A percentile compares a stretch with the other conserved stretches of the same genome.
Evolutionary conservation across 2,888 invertebrate species (phyloP).

Genomic region (Gasteruption jaculator): DNA sequence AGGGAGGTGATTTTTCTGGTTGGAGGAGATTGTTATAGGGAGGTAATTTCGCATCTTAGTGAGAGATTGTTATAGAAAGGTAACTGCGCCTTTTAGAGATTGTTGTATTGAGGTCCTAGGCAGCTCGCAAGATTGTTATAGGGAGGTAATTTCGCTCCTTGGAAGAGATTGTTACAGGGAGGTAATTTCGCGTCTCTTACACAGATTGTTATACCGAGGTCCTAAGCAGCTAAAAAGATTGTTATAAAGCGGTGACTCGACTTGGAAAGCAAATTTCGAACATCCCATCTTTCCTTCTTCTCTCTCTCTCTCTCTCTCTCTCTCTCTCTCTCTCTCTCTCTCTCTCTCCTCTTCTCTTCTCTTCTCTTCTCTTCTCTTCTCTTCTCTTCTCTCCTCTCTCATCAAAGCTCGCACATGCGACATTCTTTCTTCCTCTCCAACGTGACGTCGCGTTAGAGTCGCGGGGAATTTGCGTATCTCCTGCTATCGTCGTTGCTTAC

Average conservation of each 20-base stretch:
- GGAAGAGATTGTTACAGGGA: conserved; percentile 12
- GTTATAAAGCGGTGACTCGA: too few species aligned
- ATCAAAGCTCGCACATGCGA: conserved; percentile 10
- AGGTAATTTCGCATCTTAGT: conserved; percentile 12
- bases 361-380: conserved; percentile 10
- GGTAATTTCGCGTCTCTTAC: conserved; percentile 10
- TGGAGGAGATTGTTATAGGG: conserved; percentile 11
- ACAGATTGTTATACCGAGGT: too few species aligned
- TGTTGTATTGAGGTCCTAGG: too few species aligned
- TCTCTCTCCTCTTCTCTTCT: conserved; percentile 9
- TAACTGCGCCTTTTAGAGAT: neutral
- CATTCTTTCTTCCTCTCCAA: conserved; percentile 8
- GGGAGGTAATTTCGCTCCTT: conserved; percentile 14
- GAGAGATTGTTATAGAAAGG: neutral
- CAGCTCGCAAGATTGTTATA: conserved; percentile 13
- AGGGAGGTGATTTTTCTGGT: too few species aligned
- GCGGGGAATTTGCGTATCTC: too few species aligned
- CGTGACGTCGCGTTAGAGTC: neutral
- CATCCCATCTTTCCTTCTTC: conserved; percentile 7
- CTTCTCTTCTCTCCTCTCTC: conserved; percentile 15
- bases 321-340: conserved; percentile 12
- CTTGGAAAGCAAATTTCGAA: too few species aligned
- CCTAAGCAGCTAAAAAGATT: conserved; percentile 15
- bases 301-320: conserved; percentile 10
- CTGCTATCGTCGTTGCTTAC: neutral